Percentiles rank a stretch among this genome's conserved stretches.
Conservation (phyloP, 1,140 invertebrate genomes). For the Listronotus bonariensis region DNA sequence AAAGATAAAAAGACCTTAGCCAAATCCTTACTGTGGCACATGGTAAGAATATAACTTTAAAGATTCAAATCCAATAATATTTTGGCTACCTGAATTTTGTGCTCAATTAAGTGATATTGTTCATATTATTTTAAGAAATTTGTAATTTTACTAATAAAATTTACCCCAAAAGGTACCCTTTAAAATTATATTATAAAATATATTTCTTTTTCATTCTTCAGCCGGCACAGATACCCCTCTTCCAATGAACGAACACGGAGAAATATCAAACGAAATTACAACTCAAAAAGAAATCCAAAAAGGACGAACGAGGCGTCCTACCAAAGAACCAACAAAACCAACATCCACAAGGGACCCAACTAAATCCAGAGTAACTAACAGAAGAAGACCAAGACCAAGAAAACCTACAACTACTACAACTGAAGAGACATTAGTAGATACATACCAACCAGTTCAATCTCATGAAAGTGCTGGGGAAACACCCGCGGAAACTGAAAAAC, state of each 20-base stretch:
- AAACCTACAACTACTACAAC: conserved; percentile 42
- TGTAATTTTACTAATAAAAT: too few species aligned
- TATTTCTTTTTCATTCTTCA: neutral
- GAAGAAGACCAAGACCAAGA: conserved; percentile 43
- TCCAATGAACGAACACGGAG: conserved; percentile 25
- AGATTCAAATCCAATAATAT: too few species aligned
- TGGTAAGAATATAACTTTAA: too few species aligned
- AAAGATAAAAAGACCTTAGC: too few species aligned
- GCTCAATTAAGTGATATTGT: too few species aligned
- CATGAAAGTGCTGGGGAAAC: conserved; percentile 23
- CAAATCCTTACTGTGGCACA: too few species aligned
- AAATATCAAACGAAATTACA: conserved; percentile 47
- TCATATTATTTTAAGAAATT: too few species aligned
- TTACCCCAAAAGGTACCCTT: too few species aligned
- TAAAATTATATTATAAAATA: too few species aligned
- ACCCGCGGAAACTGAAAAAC: conserved; percentile 39
- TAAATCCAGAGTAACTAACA: conserved; percentile 34
- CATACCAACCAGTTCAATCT: conserved; percentile 41
- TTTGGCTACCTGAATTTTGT: too few species aligned
- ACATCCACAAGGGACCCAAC: conserved; percentile 41
- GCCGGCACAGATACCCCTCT: conserved; percentile 20
- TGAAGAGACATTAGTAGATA: conserved; percentile 39
- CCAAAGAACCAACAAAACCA: conserved; percentile 20
- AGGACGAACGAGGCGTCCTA: conserved; percentile 11
- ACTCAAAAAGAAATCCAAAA: conserved; percentile 33